Percentiles rank a stretch among this genome's conserved stretches.
Conservation (phyloP, 2,888 invertebrate species). For the Pheosia gnoma region DNA sequence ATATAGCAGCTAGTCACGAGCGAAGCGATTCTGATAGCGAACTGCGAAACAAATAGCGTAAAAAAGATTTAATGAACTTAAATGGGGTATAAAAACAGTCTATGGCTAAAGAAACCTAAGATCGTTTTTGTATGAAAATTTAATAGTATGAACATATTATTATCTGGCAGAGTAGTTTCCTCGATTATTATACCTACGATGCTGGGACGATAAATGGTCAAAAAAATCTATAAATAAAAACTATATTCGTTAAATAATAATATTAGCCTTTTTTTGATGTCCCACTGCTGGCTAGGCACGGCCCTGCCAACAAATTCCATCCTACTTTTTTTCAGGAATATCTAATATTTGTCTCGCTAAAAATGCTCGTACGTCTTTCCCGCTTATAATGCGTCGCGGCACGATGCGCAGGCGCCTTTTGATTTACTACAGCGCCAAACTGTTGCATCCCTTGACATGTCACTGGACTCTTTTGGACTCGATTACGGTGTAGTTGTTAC, state of each 20-base stretch:
- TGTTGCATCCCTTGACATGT: conserved; percentile 51
- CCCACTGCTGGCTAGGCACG: no score
- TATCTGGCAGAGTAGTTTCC: no score
- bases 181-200: no score
- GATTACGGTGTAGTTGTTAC: conserved; percentile 37
- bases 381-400: conserved; percentile 15
- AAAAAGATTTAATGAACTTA: conserved; percentile 6
- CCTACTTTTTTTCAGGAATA: not conserved
- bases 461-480: conserved; percentile 29
- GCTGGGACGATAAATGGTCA: no score
- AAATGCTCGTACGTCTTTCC: conserved; percentile 10
- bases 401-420: conserved; percentile 57
- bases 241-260: no score
- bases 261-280: no score
- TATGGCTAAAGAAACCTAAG: no score
- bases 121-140: no score
- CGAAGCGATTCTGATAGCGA: conserved; percentile 46
- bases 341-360: not conserved
- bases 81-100: not conserved
- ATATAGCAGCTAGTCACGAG: conserved; percentile 43
- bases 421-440: conserved; percentile 72
- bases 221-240: no score
- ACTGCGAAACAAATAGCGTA: conserved; percentile 22
- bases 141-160: no score
- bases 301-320: no score